Evolutionary conservation across 2,888 invertebrate species (phyloP).

Genomic region (Calliscelio sp.): DNA sequence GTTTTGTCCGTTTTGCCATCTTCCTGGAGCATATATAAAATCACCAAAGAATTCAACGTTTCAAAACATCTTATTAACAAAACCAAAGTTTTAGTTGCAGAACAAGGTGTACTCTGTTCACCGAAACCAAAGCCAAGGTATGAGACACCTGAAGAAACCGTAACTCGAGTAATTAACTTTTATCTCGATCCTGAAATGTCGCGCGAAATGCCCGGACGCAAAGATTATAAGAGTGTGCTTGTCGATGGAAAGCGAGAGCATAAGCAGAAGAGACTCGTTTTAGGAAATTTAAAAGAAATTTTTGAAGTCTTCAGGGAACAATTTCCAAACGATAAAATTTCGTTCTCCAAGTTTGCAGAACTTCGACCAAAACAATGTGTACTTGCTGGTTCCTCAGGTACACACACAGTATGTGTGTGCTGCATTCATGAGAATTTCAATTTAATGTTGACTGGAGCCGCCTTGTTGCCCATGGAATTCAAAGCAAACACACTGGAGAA

Average conservation of each 20-base stretch:
- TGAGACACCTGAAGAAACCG: slow-evolving; percentile 13
- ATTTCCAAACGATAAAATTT: slow-evolving; percentile 30
- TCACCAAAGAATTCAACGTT: slow-evolving; percentile 2
- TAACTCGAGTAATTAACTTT: not conserved
- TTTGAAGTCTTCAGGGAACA: slow-evolving; percentile 32
- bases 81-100: slow-evolving; percentile 32
- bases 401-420: slow-evolving; percentile 64
- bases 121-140: slow-evolving; percentile 17
- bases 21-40: slow-evolving; percentile 23
- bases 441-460: slow-evolving; percentile 32
- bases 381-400: slow-evolving; percentile 46
- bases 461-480: slow-evolving; percentile 1
- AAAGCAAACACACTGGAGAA: not conserved
- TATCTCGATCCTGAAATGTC: too few species aligned
- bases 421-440: slow-evolving; percentile 63
- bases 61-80: slow-evolving; percentile 19
- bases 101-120: slow-evolving; percentile 25
- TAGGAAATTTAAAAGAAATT: slow-evolving; percentile 58
- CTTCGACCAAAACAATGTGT: slow-evolving; percentile 54
- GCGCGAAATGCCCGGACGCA: too few species aligned
- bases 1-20: slow-evolving; percentile 26
- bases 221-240: slow-evolving; percentile 24
- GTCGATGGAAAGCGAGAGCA: slow-evolving; percentile 33
- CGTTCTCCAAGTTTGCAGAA: slow-evolving; percentile 51
- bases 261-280: slow-evolving; percentile 54